phyloP scores from a whole-genome alignment of 2,113 vertebrate species.

The Steatornis caripensis region DNA sequence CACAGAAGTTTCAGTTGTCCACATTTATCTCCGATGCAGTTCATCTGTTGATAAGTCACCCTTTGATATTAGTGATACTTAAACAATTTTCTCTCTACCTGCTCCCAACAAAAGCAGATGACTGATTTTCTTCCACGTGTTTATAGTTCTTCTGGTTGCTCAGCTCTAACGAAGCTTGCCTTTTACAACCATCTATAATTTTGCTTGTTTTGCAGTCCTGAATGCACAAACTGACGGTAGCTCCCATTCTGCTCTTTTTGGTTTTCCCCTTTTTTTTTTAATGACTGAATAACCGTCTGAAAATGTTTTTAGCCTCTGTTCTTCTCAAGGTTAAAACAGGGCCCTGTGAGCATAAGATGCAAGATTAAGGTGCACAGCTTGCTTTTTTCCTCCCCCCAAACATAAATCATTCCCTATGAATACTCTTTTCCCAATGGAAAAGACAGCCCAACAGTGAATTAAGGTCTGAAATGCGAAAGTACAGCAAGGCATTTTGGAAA shows the following conservation, averaged over 20 bases:
- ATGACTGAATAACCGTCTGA: not conserved
- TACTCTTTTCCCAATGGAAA: not conserved
- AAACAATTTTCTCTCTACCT: not conserved
- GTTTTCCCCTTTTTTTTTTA: not conserved
- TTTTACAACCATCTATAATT: not conserved
- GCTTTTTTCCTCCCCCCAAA: not conserved
- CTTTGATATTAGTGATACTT: not conserved
- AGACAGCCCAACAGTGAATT: not conserved
- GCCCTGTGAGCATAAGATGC: not conserved
- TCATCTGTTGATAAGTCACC: not conserved
- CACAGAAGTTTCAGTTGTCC: not conserved
- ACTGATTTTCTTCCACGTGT: not conserved
- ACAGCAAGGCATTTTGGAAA: not conserved
- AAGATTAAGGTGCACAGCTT: not conserved
- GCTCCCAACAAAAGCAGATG: not conserved
- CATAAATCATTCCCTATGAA: not conserved
- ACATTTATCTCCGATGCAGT: not conserved
- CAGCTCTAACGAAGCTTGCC: not conserved
- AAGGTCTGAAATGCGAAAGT: not conserved
- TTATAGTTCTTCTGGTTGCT: not conserved
- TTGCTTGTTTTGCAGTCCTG: not conserved
- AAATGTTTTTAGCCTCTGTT: not conserved
- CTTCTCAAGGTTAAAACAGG: not conserved
- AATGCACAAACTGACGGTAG: not conserved
- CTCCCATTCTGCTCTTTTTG: not conserved